These are phyloP conservation scores for Heptranchias perlo DNA, from an alignment of 2,113 vertebrate genomes.

Conservation along the genomic window DNA sequence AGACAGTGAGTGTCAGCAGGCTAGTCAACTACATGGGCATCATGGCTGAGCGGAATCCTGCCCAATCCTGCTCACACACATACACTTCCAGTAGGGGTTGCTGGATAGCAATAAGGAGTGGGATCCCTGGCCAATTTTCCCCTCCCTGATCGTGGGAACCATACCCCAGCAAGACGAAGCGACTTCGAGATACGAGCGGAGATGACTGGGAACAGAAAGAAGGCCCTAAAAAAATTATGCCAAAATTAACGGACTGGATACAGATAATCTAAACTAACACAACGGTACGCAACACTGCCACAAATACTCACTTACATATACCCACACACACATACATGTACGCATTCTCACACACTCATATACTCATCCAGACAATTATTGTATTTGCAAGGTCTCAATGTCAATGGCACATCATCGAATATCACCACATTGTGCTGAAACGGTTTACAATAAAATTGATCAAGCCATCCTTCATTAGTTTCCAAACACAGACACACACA, in stretches of 20 bases:
- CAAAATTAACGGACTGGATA: background rate
- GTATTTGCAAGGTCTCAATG: constrained; percentile 22
- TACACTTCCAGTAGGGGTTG: background rate
- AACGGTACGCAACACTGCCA: background rate
- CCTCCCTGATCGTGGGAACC: background rate
- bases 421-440: constrained; percentile 9
- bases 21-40: background rate
- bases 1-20: background rate
- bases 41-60: background rate
- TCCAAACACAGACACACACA: constrained; percentile 26
- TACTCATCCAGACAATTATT: background rate
- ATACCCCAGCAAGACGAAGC: background rate
- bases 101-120: background rate
- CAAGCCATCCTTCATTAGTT: constrained; percentile 34
- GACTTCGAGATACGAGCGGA: background rate
- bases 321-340: background rate
- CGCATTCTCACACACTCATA: background rate
- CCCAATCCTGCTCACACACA: background rate
- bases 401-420: constrained; percentile 31
- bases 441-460: constrained; percentile 35
- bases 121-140: background rate
- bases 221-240: background rate
- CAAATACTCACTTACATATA: background rate
- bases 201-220: no score
- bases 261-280: background rate